These are phyloP conservation scores for Cettia cetti DNA, from an alignment of 2,113 vertebrate genomes.

Conservation along the genomic window DNA sequence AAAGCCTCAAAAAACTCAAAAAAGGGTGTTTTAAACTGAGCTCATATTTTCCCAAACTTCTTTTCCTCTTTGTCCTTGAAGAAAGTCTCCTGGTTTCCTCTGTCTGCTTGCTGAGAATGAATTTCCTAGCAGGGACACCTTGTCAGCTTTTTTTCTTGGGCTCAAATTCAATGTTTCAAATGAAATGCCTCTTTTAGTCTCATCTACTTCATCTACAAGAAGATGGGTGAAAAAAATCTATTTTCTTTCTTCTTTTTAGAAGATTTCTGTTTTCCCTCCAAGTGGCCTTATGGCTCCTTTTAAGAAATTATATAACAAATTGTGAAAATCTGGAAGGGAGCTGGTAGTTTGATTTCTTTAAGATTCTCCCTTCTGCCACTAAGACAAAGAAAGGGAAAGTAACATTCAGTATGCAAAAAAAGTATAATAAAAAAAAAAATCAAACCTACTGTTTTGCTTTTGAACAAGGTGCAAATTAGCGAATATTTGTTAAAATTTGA, in stretches of 20 bases:
- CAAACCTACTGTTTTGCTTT: slow-evolving; percentile 54
- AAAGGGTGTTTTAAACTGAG: background rate
- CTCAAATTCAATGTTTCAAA: slow-evolving; percentile 35
- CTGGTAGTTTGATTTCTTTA: slow-evolving; percentile 45
- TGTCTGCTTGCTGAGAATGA: background rate
- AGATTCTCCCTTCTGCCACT: slow-evolving; percentile 36
- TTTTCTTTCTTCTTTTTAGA: slow-evolving; percentile 56
- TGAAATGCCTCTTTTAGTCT: slow-evolving; percentile 52
- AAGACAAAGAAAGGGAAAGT: slow-evolving; percentile 53
- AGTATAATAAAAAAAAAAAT: background rate
- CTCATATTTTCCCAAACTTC: slow-evolving; percentile 24
- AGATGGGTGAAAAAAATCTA: background rate
- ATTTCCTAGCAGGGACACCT: slow-evolving; percentile 29
- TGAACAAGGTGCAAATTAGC: slow-evolving; percentile 64
- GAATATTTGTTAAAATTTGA: slow-evolving; percentile 65
- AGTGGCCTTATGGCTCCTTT: slow-evolving; percentile 48
- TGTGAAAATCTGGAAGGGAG: slow-evolving; percentile 40
- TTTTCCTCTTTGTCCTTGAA: slow-evolving; percentile 32
- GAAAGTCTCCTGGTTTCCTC: slow-evolving; percentile 2
- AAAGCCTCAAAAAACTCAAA: background rate
- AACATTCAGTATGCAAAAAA: background rate
- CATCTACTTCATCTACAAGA: slow-evolving; percentile 36
- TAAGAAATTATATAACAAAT: slow-evolving; percentile 54
- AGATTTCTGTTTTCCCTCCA: background rate
- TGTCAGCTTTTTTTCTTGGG: slow-evolving; percentile 16